Percentiles rank a stretch among this genome's conserved stretches.
Conservation (phyloP, 2,797 vertebrate species). For the Aselliscus stoliczkanus region DNA sequence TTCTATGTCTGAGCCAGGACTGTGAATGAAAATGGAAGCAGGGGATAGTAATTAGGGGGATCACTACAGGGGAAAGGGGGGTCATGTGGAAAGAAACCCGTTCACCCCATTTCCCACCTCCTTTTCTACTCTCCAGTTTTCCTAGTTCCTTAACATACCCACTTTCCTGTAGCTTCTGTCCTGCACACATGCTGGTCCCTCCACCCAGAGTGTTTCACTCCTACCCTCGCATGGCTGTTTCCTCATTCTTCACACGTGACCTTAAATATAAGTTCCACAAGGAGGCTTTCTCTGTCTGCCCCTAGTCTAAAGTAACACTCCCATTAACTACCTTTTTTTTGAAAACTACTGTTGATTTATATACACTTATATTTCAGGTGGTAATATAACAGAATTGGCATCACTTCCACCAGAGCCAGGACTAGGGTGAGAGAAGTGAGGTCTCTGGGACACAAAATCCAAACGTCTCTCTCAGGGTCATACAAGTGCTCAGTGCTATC, state of each 20-base stretch:
- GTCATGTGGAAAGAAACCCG: neutral
- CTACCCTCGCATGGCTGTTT: neutral
- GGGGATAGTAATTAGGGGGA: accelerated
- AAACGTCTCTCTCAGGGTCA: neutral
- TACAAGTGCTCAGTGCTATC: neutral
- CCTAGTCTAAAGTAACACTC: neutral
- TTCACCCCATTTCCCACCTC: neutral
- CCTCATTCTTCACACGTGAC: neutral
- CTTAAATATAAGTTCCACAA: neutral
- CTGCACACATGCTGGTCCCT: neutral
- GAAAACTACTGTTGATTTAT: neutral
- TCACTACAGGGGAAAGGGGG: neutral
- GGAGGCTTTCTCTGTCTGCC: neutral
- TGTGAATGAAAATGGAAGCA: neutral
- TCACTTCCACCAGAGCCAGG: neutral
- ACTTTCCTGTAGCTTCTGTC: neutral
- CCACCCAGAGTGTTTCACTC: neutral
- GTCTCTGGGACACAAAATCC: neutral
- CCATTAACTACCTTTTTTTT: neutral
- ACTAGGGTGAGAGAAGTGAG: neutral
- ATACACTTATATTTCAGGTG: neutral
- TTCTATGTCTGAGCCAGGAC: neutral
- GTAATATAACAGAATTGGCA: neutral
- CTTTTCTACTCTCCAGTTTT: neutral
- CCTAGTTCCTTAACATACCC: neutral